phyloP scores from a whole-genome alignment of 2,113 vertebrate species.

The Corapipo altera region DNA sequence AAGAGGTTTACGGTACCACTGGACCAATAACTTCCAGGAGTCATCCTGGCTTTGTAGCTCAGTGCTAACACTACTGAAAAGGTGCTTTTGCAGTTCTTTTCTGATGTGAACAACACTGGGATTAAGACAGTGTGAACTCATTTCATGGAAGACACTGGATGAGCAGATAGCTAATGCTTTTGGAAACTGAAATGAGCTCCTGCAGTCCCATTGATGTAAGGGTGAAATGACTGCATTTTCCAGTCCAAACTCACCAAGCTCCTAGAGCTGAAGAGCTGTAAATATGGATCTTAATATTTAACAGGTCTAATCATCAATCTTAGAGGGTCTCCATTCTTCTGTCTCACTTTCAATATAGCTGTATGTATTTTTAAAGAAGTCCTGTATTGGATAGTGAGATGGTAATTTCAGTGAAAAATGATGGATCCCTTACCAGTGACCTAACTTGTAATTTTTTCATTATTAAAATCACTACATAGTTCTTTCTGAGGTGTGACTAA shows the following conservation, averaged over 20 bases:
- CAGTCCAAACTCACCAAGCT: neutral
- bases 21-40: neutral
- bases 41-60: neutral
- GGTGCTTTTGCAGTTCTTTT: neutral
- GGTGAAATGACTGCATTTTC: neutral
- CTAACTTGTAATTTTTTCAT: constrained; percentile 57
- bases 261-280: constrained; percentile 39
- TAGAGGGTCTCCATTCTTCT: constrained; percentile 13
- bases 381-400: constrained; percentile 59
- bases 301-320: constrained; percentile 63
- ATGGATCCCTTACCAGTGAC: constrained; percentile 54
- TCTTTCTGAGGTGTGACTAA: constrained; percentile 66
- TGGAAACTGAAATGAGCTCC: neutral
- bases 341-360: constrained; percentile 32
- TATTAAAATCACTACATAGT: constrained; percentile 57
- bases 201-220: neutral
- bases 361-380: constrained; percentile 75
- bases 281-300: constrained; percentile 78
- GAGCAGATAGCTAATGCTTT: neutral
- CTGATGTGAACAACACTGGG: neutral
- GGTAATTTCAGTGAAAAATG: constrained; percentile 74
- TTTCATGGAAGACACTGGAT: neutral
- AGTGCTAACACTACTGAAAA: neutral
- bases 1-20: neutral
- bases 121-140: neutral